These are phyloP conservation scores for Hoplias malabaricus DNA, from an alignment of 2,113 vertebrate genomes.

Conservation along the genomic window DNA sequence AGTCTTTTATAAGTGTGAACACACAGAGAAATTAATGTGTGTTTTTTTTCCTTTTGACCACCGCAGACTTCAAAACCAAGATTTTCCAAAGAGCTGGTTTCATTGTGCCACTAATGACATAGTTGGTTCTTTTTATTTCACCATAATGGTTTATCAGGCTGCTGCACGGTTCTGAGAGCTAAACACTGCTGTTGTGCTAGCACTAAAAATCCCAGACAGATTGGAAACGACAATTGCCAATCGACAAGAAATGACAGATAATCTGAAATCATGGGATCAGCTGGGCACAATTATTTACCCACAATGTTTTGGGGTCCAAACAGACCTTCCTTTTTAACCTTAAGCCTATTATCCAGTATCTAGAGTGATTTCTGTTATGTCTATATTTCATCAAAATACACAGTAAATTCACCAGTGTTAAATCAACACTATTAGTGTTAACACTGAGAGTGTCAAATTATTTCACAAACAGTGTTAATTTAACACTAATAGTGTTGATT, in stretches of 20 bases:
- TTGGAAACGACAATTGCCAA: neutral
- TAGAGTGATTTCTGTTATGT: no score
- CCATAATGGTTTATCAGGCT: constrained; percentile 49
- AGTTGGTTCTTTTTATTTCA: constrained; percentile 45
- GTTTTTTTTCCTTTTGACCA: constrained; percentile 6
- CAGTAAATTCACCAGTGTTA: no score
- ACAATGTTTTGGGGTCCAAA: neutral
- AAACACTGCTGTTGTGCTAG: neutral
- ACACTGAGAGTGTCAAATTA: no score
- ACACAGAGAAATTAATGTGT: neutral
- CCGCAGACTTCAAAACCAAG: constrained; percentile 3
- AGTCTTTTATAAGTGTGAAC: neutral
- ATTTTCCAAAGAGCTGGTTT: constrained; percentile 17
- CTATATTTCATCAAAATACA: no score
- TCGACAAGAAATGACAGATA: neutral
- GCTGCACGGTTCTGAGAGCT: neutral
- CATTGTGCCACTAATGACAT: constrained; percentile 48
- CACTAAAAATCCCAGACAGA: neutral
- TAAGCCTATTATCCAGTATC: no score
- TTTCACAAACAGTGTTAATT: no score
- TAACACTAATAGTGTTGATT: no score
- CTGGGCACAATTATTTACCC: neutral
- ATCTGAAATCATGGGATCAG: neutral
- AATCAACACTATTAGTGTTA: no score
- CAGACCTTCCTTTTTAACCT: neutral